These are phyloP conservation scores for Carapus acus DNA, from an alignment of 2,797 vertebrate species.

Conservation along the genomic window DNA sequence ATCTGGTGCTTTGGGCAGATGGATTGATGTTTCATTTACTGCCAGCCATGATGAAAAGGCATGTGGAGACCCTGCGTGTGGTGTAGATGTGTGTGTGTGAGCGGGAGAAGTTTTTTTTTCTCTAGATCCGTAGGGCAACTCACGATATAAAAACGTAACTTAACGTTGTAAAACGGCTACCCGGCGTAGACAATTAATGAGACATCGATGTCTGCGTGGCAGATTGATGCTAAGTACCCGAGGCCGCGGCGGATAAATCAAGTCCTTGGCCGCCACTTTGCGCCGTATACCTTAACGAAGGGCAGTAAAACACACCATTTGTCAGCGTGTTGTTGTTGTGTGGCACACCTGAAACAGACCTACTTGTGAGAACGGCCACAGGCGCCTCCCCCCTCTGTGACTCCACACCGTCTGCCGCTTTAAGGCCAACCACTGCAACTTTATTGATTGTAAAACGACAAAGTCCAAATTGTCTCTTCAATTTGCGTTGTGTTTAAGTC, in stretches of 20 bases:
- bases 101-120: too few species aligned
- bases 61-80: constrained; percentile 34
- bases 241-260: constrained; percentile 40
- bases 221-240: constrained; percentile 50
- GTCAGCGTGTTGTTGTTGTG: constrained; percentile 26
- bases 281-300: constrained; percentile 25
- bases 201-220: constrained; percentile 26
- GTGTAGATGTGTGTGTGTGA: too few species aligned
- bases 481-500: constrained; percentile 55
- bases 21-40: constrained; percentile 43
- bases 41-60: constrained; percentile 39
- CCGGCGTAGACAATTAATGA: constrained; percentile 48
- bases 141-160: constrained; percentile 8
- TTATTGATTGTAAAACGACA: constrained; percentile 66
- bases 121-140: constrained; percentile 12
- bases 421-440: constrained; percentile 43
- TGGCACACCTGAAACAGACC: constrained; percentile 36
- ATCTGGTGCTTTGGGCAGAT: constrained; percentile 37
- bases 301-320: constrained; percentile 8
- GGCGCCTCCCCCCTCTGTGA: constrained; percentile 39
- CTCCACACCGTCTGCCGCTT: constrained; percentile 40
- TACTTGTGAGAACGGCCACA: constrained; percentile 21
- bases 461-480: constrained; percentile 63
- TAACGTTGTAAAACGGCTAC: constrained; percentile 6
- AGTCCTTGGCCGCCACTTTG: constrained; percentile 22